phyloP scores from a whole-genome alignment of 2,888 invertebrate species.

The Liopterus haemorrhoidalis region DNA sequence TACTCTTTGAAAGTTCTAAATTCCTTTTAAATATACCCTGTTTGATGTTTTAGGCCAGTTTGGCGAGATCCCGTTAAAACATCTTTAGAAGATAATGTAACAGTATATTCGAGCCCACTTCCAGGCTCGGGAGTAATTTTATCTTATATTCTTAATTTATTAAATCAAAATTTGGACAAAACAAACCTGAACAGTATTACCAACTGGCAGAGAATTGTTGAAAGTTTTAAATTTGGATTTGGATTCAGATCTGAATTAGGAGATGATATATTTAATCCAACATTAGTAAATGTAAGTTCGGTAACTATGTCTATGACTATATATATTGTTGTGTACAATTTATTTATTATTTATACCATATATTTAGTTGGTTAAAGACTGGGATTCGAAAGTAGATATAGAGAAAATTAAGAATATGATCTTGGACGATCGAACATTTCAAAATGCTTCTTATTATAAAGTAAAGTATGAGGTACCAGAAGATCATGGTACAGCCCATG shows the following conservation, averaged over 20 bases:
- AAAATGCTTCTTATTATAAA: constrained; percentile 66
- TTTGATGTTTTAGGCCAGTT: constrained; percentile 46
- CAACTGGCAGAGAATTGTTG: constrained; percentile 76
- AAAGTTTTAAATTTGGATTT: constrained; percentile 88
- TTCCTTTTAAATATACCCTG: too few relatives aligned
- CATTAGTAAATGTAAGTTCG: constrained; percentile 42
- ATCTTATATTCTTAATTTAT: constrained; percentile 73
- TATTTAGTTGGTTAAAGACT: constrained; percentile 57
- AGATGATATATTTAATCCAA: constrained; percentile 59
- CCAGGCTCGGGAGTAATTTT: constrained; percentile 83
- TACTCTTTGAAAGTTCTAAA: constrained; percentile 1
- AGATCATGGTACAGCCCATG: constrained; percentile 85
- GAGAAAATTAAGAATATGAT: constrained; percentile 47
- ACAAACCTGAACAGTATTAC: constrained; percentile 37
- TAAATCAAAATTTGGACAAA: constrained; percentile 51
- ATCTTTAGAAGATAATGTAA: constrained; percentile 55
- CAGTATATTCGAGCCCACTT: constrained; percentile 69
- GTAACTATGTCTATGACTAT: too few relatives aligned
- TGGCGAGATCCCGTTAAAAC: constrained; percentile 62
- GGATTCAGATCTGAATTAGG: constrained; percentile 79
- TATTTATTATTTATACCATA: constrained; percentile 14
- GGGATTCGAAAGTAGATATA: constrained; percentile 61
- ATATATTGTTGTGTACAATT: too few relatives aligned
- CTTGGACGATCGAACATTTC: constrained; percentile 55
- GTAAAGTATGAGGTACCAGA: constrained; percentile 55